A percentile compares a stretch with the other conserved stretches of the same genome.
phyloP scores from a whole-genome alignment of 2,888 invertebrate genomes.

The Drosophila kanekoi region DNA sequence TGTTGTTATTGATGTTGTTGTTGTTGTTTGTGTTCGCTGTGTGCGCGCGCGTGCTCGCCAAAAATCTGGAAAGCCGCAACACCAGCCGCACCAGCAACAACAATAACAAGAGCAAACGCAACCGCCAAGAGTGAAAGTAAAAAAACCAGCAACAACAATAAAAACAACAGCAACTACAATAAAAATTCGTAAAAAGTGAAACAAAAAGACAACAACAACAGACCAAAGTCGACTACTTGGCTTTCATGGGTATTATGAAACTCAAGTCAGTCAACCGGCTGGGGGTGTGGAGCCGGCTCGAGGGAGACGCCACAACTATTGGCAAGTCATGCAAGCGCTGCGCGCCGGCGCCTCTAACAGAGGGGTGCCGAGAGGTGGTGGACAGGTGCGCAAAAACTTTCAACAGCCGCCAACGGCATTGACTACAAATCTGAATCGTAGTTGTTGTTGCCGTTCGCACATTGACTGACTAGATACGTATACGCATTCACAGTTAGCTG shows the following conservation, averaged over 20 bases:
- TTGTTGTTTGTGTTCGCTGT: constrained; percentile 11
- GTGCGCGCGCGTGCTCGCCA: constrained; percentile 55
- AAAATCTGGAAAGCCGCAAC: constrained; percentile 57
- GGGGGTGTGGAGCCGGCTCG: constrained; percentile 6
- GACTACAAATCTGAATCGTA: constrained; percentile 59
- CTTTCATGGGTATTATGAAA: constrained; percentile 79
- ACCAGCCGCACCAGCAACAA: constrained; percentile 21
- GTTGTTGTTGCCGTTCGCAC: constrained; percentile 70
- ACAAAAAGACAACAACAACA: constrained; percentile 52
- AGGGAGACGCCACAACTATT: constrained; percentile 18
- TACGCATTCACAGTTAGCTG: constrained; percentile 59
- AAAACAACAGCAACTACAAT: constrained; percentile 15
- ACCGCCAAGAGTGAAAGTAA: constrained; percentile 68
- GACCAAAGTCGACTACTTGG: constrained; percentile 49
- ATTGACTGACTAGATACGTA: constrained; percentile 38
- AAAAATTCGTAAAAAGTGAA: constrained; percentile 64
- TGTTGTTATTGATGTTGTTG: neutral
- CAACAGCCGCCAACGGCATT: constrained; percentile 68
- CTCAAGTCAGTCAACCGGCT: constrained; percentile 72
- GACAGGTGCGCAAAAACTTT: constrained; percentile 70
- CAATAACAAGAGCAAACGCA: constrained; percentile 41
- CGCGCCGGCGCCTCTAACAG: constrained; percentile 46
- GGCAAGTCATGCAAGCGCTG: constrained; percentile 68
- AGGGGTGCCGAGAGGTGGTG: neutral
- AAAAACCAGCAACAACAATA: constrained; percentile 38